Evolutionary conservation across 2,113 vertebrate species (phyloP), one percentile per base, ranked within the genome.

Genomic region (Dipodomys spectabilis): DNA sequence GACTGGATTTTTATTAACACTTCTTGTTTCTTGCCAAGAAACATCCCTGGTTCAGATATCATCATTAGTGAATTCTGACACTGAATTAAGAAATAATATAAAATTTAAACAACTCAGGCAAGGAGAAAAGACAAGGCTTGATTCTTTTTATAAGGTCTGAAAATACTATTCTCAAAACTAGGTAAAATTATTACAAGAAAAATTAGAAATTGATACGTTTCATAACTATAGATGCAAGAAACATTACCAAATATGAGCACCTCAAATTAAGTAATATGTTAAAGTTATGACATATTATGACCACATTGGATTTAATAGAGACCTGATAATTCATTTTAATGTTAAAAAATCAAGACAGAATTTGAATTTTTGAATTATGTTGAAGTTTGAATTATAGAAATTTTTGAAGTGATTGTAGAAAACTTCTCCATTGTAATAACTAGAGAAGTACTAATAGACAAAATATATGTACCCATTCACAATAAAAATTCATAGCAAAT

Each of bases 71-170:
- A 88, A 39, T 91, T 92, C 53, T 80, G 49, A 89, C 16, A 87
- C 64, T 72, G 95, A 95, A 88, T 68, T 92, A 88, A 92, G 27
- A 95, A 95, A 78, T 88, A 82, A 82, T 86, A 83, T 44, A 65
- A 72, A 73, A 92, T 11, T 74, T 88, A 90, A 90, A 8, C 60
- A 60, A 74, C 1, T 81, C 18, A 95, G 92, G 25, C 86, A 64
- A 90, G 57, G n/a, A 73, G n/a, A 82, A 91, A 91, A 90, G 27
- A 44, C 3, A 95, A 90, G 49, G 90, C 25, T 71, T 49, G 74
- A 19, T 86, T 95, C 3, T 64, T 44, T 92, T 91, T 68, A 73
- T 57, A 67, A 90, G n/a, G 69, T 13, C 30, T 86, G 20, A 19
- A 73, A 78, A 94, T 78, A 57, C 23, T 84, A 32, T 90, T 85